A percentile compares a stretch with the other conserved stretches of the same genome.
These are phyloP conservation scores for Aphodius sticticus DNA, from an alignment of 2,888 invertebrate species.

Conservation along the genomic window DNA sequence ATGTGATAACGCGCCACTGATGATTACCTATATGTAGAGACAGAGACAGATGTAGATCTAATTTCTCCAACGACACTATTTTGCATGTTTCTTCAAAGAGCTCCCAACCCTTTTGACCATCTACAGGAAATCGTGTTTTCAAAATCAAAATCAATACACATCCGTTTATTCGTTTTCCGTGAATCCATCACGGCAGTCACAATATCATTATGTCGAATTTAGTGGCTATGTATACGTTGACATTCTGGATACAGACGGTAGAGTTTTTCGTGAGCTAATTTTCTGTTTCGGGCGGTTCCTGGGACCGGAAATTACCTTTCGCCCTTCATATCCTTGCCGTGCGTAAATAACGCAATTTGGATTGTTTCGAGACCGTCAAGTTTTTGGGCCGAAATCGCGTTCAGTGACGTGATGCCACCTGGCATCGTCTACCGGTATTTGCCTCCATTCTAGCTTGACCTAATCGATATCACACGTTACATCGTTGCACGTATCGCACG, in stretches of 20 bases:
- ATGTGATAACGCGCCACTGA: no score
- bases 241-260: not conserved
- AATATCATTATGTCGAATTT: not conserved
- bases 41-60: no score
- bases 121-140: not conserved
- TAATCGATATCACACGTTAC: not conserved
- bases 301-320: not conserved
- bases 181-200: not conserved
- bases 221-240: not conserved
- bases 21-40: no score
- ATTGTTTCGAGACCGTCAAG: not conserved
- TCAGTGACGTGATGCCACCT: not conserved
- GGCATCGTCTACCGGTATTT: not conserved
- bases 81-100: no score
- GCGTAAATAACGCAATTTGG: conserved; percentile 4
- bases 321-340: not conserved
- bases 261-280: not conserved
- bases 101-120: no score
- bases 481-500: conserved; percentile 4
- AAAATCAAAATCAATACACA: not conserved
- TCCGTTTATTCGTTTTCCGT: not conserved
- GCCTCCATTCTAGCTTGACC: conserved; percentile 4
- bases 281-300: not conserved
- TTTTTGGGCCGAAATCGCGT: not conserved
- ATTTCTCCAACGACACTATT: no score